Evolutionary conservation across 2,797 vertebrate genomes (phyloP), one percentile per base, ranked within the genome.

Genomic region (Sebastes itinus): DNA sequence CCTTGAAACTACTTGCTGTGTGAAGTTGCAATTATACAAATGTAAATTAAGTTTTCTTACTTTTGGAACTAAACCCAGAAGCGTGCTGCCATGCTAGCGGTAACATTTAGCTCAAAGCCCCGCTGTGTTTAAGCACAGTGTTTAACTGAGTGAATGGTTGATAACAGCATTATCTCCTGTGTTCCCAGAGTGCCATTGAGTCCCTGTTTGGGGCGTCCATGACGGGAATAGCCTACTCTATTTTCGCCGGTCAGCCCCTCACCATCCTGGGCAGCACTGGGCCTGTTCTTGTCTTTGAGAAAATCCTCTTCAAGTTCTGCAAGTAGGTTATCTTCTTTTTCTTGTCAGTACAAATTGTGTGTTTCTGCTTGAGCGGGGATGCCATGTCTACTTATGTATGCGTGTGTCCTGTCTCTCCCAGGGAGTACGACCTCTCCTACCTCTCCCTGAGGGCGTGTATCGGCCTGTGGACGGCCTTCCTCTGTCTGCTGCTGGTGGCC

Each of bases 281-380:
- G 85, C 99, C 99, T 2, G 99, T 99, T 80, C 92, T 99, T 63
- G 99, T 99, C 76, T 99, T 99, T 93, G 99, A 99, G 95, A 99
- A 99, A 94, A 99, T 99, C 89, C 95, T 99, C 79, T 99, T 96
- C 94, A 99, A 99, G 89, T 99, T 99, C 94, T 99, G 99, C 98
- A 99, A 98, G 99, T 99, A 95, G 93, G 98, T 95, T 46, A 2
- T 61, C 27, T 2, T 62, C 4, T 52, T 64, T 18, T 25, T 67
- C 35, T 33, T 13, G 10, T 27, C 14, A 11, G 30, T 25, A 14
- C 12, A 55, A 38, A 60, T 38, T 27, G 3, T 63, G 68, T 30
- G 46, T 46, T 86, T 78, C 42, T n/a, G 75, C 65, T 54, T 7
- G 52, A 75, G 61, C 59, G 30, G 38, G 2, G 23, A 30, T 68